Conservation (phyloP, 2,113 vertebrate genomes). For the Anarrhichthys ocellatus region DNA sequence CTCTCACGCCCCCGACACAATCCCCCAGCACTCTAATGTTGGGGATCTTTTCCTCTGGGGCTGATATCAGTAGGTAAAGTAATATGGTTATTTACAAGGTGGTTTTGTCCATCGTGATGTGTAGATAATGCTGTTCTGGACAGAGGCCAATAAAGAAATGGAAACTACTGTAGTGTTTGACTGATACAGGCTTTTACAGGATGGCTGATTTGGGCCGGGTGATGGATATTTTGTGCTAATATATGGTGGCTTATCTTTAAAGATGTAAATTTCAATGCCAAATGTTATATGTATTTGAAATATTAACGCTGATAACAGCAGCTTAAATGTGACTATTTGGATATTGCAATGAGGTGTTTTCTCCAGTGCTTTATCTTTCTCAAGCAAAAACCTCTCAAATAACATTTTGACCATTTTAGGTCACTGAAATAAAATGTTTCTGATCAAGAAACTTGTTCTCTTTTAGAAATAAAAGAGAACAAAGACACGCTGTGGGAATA, state of each 20-base stretch:
- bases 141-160: conserved; percentile 43
- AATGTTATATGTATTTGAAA: background rate
- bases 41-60: conserved; percentile 62
- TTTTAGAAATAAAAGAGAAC: too few relatives aligned
- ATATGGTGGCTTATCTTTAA: conserved; percentile 10
- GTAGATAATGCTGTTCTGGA: conserved; percentile 60
- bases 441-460: background rate
- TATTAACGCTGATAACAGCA: background rate
- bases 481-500: too few relatives aligned
- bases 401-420: background rate
- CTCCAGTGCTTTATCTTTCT: background rate
- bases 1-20: conserved; percentile 70
- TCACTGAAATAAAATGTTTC: background rate
- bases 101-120: conserved; percentile 55
- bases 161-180: conserved; percentile 48
- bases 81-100: conserved; percentile 71
- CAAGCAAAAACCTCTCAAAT: background rate
- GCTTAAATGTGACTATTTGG: background rate
- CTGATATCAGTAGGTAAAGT: conserved; percentile 65
- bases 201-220: conserved; percentile 5
- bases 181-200: conserved; percentile 43
- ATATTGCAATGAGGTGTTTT: background rate
- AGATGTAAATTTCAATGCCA: conserved; percentile 13
- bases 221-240: conserved; percentile 30
- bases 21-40: conserved; percentile 41